Evolutionary conservation across 2,888 invertebrate genomes (phyloP), one percentile per base, ranked within the genome.

Genomic region (Megamerina dolium): DNA sequence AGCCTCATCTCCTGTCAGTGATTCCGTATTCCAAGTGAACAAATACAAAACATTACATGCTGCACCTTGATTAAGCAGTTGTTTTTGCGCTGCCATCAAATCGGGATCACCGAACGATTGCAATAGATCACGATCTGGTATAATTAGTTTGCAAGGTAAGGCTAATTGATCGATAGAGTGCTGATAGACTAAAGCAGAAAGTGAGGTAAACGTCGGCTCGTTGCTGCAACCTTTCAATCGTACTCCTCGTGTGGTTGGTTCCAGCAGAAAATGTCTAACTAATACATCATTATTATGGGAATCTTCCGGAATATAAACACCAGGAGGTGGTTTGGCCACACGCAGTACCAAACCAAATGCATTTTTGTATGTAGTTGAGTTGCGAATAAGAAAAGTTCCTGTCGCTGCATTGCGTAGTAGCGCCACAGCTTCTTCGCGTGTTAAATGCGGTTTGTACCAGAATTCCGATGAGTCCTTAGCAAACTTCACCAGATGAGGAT

Each of bases 371-470:
- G 70, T 70, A 16, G 69, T 96, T 34, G 95, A 95, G 74, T 97
- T 94, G 31, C 97, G 83, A 20, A 99, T 93, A 29, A 99, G 85
- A 75, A 99, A 99, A 9, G 93, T 87, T 27, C 97, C 97, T 4
- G 95, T 89, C 12, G 82, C 77, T 53, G 89, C 85, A 59, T 88
- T 85, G 53, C 88, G 83, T 46, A 97, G 75, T 63, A 94, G 81
- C 50, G 79, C 77, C 51, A 97, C 72, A 85, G 95, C 94, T 77
- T 97, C 95, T 70, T 97, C 96, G 51, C 97, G 78, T 16, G 91
- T 85, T 63, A 97, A 93, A 64, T 84, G 83, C 12, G 96, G 90
- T 68, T 96, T 96, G 77, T 97, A 97, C 97, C 97, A 97, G 74
- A 82, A 95, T 68, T 89, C 87, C 53, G 84, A 91, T 51, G 92